phyloP scores from a whole-genome alignment of 2,888 invertebrate species.

The Acanthococcus lagerstroemiae region DNA sequence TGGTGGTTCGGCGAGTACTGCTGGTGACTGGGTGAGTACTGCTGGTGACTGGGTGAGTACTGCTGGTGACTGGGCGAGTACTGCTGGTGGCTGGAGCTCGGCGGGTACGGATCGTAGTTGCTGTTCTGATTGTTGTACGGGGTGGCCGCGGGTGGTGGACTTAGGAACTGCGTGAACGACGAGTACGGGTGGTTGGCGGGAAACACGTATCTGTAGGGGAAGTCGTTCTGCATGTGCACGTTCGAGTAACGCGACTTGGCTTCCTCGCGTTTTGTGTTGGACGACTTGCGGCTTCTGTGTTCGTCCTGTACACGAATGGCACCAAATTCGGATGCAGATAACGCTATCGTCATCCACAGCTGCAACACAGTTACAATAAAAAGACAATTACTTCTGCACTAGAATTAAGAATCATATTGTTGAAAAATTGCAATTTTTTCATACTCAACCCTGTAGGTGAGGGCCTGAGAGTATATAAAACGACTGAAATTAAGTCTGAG shows the following conservation, averaged over 20 bases:
- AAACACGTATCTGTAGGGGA: conserved; percentile 31
- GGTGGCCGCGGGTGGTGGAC: neutral
- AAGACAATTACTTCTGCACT: too few species aligned
- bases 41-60: neutral
- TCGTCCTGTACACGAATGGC: conserved; percentile 7
- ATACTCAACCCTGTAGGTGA: too few species aligned
- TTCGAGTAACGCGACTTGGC: neutral
- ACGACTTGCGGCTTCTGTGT: neutral
- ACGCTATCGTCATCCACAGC: conserved; percentile 17
- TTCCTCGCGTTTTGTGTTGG: neutral
- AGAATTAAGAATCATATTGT: too few species aligned
- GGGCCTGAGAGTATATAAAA: too few species aligned
- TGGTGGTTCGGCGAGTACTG: too few species aligned
- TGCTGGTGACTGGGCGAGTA: neutral
- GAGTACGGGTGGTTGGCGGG: conserved; percentile 32
- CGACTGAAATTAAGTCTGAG: too few species aligned
- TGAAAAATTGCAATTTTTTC: too few species aligned
- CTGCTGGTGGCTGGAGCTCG: neutral
- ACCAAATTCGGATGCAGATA: neutral
- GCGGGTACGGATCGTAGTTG: neutral
- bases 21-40: neutral
- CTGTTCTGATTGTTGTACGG: neutral
- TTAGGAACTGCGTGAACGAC: conserved; percentile 23
- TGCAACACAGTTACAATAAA: too few species aligned
- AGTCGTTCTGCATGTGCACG: conserved; percentile 17